Percentiles rank a stretch among this genome's conserved stretches.
phyloP scores from a whole-genome alignment of 92 coral and sea anemone genomes.

The Hydrozoanthus gracilis region DNA sequence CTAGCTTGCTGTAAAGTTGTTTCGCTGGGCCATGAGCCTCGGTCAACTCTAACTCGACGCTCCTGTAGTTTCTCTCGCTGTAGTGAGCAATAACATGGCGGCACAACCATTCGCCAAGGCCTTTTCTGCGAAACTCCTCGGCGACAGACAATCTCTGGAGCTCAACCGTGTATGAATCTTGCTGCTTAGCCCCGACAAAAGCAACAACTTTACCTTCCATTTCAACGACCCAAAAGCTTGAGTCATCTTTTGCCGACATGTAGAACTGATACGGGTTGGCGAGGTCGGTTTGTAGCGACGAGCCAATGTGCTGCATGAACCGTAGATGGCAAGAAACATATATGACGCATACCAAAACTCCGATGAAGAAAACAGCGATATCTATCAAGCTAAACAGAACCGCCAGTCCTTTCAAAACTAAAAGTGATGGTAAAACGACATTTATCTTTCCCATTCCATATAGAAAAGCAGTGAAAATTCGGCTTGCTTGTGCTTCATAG shows the following conservation, averaged over 20 bases:
- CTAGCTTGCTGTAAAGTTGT: constrained; percentile 72
- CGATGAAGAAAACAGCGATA: constrained; percentile 26
- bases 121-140: constrained; percentile 66
- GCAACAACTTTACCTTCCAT: constrained; percentile 62
- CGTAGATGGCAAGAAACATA: constrained; percentile 61
- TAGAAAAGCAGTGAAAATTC: constrained; percentile 62
- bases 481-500: constrained; percentile 65
- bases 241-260: constrained; percentile 64
- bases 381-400: constrained; percentile 28
- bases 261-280: constrained; percentile 61
- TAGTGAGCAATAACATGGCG: constrained; percentile 66
- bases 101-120: constrained; percentile 75
- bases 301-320: constrained; percentile 67
- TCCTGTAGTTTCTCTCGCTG: constrained; percentile 59
- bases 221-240: constrained; percentile 81
- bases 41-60: constrained; percentile 74
- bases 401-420: constrained; percentile 34
- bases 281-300: constrained; percentile 73
- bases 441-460: constrained; percentile 58
- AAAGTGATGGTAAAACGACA: constrained; percentile 53
- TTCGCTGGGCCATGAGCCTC: constrained; percentile 80
- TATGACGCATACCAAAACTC: constrained; percentile 38
- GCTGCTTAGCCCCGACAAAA: constrained; percentile 72
- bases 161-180: constrained; percentile 64
- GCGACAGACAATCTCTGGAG: constrained; percentile 82